These are phyloP conservation scores for Diceros bicornis DNA, from an alignment of 2,797 vertebrate genomes.

Conservation along the genomic window DNA sequence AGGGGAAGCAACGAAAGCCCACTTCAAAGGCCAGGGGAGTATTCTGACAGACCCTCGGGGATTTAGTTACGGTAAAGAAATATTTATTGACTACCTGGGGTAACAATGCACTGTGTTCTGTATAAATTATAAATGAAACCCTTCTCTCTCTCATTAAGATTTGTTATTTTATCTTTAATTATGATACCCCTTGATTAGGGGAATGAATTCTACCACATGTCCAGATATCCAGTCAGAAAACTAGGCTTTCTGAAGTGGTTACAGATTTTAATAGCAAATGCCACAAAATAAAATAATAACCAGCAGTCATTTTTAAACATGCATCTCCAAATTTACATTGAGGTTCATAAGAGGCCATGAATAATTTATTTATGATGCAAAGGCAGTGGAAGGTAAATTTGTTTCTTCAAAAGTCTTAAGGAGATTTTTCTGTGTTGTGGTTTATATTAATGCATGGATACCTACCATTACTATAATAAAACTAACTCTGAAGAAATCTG, in stretches of 20 bases:
- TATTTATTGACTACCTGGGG: not conserved
- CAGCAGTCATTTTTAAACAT: conserved; percentile 29
- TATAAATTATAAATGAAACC: not conserved
- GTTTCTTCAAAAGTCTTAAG: conserved; percentile 59
- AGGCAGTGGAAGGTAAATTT: conserved; percentile 47
- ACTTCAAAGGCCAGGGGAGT: conserved; percentile 58
- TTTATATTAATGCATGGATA: conserved; percentile 52
- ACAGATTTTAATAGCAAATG: conserved; percentile 58
- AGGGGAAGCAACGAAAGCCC: conserved; percentile 3
- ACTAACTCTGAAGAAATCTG: conserved; percentile 70
- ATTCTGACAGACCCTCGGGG: conserved; percentile 17
- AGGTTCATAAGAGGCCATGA: conserved; percentile 53
- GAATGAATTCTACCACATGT: not conserved
- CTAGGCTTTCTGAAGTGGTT: conserved; percentile 35
- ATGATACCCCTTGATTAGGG: not conserved
- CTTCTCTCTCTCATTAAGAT: not conserved
- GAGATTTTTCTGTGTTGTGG: conserved; percentile 48
- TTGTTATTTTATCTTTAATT: conserved; percentile 56
- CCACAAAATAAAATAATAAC: conserved; percentile 29
- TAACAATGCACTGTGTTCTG: not conserved
- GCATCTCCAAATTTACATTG: conserved; percentile 52
- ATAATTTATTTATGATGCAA: conserved; percentile 68
- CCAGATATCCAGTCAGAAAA: conserved; percentile 11
- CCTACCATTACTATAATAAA: conserved; percentile 61
- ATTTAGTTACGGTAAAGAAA: conserved; percentile 5